These are phyloP conservation scores for Ichneumon xanthorius DNA, from an alignment of 2,888 invertebrate species.

Conservation along the genomic window DNA sequence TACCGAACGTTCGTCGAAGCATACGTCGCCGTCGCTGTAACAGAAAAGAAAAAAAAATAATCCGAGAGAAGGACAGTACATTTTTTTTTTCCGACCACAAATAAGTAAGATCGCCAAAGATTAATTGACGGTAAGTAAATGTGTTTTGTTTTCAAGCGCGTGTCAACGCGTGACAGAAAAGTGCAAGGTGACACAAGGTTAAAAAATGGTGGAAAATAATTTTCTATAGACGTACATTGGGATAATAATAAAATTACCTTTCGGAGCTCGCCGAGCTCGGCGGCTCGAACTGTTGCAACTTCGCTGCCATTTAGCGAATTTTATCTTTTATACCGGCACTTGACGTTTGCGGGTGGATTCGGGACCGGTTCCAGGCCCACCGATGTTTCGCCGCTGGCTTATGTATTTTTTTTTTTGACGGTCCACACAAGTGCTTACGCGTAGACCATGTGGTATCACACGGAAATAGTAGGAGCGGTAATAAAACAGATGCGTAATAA, in stretches of 20 bases:
- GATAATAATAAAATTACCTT: constrained; percentile 87
- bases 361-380: not conserved
- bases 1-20: constrained; percentile 78
- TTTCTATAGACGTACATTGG: not conserved
- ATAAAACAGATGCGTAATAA: constrained; percentile 2
- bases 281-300: constrained; percentile 90
- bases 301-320: constrained; percentile 85
- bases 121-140: not conserved
- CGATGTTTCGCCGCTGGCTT: constrained; percentile 8
- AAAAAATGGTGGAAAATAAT: constrained; percentile 37
- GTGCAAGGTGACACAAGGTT: constrained; percentile 15
- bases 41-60: not conserved
- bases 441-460: constrained; percentile 6
- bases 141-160: no score
- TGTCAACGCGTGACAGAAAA: constrained; percentile 3
- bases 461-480: not conserved
- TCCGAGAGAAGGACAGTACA: not conserved
- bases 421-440: not conserved
- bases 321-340: not conserved
- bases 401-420: not conserved
- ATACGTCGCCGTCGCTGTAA: constrained; percentile 77
- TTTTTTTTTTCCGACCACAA: not conserved
- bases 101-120: not conserved
- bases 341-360: not conserved
- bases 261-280: constrained; percentile 97